Evolutionary conservation across 1,140 invertebrate genomes (phyloP), one percentile per base, ranked within the genome.

Genomic region (Sinonovacula constricta): DNA sequence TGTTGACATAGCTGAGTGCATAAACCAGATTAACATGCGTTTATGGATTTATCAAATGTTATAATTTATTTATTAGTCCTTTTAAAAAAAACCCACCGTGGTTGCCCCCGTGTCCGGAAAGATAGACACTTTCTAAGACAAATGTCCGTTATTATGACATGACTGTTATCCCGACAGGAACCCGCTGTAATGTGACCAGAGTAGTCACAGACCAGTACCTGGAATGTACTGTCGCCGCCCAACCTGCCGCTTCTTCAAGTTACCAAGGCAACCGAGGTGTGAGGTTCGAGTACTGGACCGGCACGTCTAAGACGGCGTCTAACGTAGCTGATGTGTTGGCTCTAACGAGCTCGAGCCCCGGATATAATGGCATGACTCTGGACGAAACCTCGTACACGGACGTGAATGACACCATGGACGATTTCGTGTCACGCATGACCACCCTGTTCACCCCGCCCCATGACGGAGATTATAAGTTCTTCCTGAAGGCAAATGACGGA

Each of bases 251-350:
- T 31, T 3, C 28, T 26, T 65, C 28, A n/a, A 33, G 56, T 10
- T 78, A 62, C 54, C n/a, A 14, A 24, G 75, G 75, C 24, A 60
- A 51, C 33, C 22, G 75, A 15, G 75, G 75, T 24, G 45, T 78
- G 12, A 78, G 53, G 39, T 78, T 69, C 26, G 75, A 78, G 49
- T 78, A 78, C 56, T 78, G 75, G 75, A 77, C 33, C 22, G 53
- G n/a, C n/a, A 53, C 26, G 7, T 24, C 3, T 7, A 66, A 77
- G 22, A 28, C 24, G 1, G 24, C 15, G 2, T 36, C n/a, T 18
- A 30, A 30, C 5, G 18, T 69, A 14, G 66, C 67, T 36, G 28
- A 5, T 28, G 67, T 78, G n/a, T 18, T 60, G 39, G 5, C 30
- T 1, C 26, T 78, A 5, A 70, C 28, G 0, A 63, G 36, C 15